Conservation (phyloP, 2,888 invertebrate genomes). For the Habroteleia sp. region DNA sequence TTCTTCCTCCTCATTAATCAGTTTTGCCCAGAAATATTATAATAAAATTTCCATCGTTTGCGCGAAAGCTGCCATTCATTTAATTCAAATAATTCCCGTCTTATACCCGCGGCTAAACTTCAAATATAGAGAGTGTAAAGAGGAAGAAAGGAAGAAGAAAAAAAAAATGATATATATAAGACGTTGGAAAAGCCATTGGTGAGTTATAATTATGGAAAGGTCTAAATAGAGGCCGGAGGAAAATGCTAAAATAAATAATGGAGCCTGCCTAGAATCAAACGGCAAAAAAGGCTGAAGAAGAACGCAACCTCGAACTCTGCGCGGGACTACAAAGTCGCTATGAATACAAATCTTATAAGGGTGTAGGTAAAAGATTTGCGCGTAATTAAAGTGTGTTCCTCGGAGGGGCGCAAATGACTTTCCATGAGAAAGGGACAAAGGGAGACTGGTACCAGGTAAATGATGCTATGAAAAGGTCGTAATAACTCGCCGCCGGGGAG, state of each 20-base stretch:
- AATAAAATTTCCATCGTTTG: conserved; percentile 54
- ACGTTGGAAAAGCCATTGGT: conserved; percentile 7
- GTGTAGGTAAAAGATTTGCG: conserved; percentile 30
- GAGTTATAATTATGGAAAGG: conserved; percentile 39
- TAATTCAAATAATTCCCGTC: conserved; percentile 46
- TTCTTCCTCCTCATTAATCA: conserved; percentile 47
- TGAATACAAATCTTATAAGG: conserved; percentile 30
- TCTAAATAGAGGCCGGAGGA: conserved; percentile 36
- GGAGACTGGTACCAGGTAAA: background rate
- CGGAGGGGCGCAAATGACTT: conserved; percentile 28
- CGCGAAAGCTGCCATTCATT: conserved; percentile 50
- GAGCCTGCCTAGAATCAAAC: conserved; percentile 28
- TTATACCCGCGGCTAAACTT: conserved; percentile 47
- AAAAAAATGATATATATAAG: conserved; percentile 9
- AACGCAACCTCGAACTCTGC: background rate
- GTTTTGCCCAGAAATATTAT: conserved; percentile 51
- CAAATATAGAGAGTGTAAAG: conserved; percentile 18
- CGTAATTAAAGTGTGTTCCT: conserved; percentile 40
- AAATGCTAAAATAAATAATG: conserved; percentile 50
- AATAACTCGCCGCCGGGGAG: conserved; percentile 24
- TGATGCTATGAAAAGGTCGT: conserved; percentile 17
- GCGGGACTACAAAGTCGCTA: conserved; percentile 30
- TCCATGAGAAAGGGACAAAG: conserved; percentile 25
- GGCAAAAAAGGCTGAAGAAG: conserved; percentile 20
- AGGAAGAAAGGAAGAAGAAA: conserved; percentile 12